phyloP scores from a whole-genome alignment of 1,140 invertebrate species.

The Drosophila athabasca region DNA sequence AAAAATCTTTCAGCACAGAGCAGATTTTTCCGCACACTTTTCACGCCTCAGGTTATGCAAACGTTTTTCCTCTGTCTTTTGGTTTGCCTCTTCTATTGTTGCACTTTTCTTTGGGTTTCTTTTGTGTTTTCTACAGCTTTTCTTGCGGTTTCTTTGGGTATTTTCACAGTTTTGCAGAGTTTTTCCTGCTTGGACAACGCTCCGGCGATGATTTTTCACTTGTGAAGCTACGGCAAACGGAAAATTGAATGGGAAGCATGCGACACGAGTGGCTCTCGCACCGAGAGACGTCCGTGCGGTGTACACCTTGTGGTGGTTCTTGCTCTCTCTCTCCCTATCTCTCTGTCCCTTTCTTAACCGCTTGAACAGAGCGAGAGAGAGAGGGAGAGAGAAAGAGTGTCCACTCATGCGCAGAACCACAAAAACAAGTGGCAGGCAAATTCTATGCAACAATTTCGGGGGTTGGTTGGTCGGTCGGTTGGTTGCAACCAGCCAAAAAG shows the following conservation, averaged over 20 bases:
- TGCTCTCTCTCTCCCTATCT: conserved; percentile 3
- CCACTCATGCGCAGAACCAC: conserved; percentile 54
- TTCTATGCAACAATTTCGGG: neutral
- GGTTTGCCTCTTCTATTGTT: neutral
- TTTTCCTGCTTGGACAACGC: conserved; percentile 7
- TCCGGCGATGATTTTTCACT: conserved; percentile 59
- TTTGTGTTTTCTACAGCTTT: neutral
- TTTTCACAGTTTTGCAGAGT: conserved; percentile 20
- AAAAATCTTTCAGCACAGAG: conserved; percentile 24
- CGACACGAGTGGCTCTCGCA: conserved; percentile 30
- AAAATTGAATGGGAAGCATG: conserved; percentile 66
- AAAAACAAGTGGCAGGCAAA: conserved; percentile 63
- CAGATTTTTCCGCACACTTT: conserved; percentile 26
- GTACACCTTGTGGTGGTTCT: conserved; percentile 44
- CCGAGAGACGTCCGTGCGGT: conserved; percentile 23
- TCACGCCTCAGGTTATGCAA: conserved; percentile 61
- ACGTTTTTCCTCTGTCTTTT: conserved; percentile 1
- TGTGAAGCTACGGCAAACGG: conserved; percentile 56
- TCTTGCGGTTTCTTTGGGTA: conserved; percentile 9
- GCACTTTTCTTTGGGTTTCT: conserved; percentile 4
- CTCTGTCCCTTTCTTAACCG: conserved; percentile 4
- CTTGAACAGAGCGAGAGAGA: conserved; percentile 34
- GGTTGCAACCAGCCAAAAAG: conserved; percentile 13
- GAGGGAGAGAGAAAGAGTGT: conserved; percentile 17
- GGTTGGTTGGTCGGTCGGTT: conserved; percentile 50